Evolutionary conservation across 2,888 invertebrate species (phyloP).

Genomic region (Acleris cristana): DNA sequence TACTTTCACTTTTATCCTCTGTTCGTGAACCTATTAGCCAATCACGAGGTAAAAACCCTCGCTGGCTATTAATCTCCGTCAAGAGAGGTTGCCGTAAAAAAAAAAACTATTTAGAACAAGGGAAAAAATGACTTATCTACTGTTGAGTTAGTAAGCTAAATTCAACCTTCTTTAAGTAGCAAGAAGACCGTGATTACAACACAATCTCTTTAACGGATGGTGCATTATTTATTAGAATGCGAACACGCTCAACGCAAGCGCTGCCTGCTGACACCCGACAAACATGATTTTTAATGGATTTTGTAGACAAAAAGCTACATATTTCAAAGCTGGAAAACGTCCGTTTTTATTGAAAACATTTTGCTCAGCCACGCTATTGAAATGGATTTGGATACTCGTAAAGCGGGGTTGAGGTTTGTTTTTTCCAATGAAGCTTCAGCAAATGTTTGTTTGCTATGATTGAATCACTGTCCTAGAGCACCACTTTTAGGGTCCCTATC

Average conservation of each 20-base stretch:
- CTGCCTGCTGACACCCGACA: conserved; percentile 7
- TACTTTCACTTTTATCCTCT: conserved; percentile 7
- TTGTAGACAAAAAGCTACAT: conserved; percentile 1
- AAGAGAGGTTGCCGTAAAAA: conserved; percentile 13
- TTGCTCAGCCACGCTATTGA: not conserved
- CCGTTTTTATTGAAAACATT: not conserved
- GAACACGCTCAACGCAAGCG: not conserved
- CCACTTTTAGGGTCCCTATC: too few relatives aligned
- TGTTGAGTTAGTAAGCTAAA: too few relatives aligned
- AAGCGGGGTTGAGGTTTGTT: too few relatives aligned
- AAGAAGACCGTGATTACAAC: too few relatives aligned
- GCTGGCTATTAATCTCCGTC: conserved; percentile 20
- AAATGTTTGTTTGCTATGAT: too few relatives aligned
- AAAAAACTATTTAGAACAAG: not conserved
- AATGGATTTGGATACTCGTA: not conserved
- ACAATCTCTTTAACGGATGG: too few relatives aligned
- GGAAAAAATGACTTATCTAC: too few relatives aligned
- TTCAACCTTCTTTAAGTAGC: too few relatives aligned
- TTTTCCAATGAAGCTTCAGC: too few relatives aligned
- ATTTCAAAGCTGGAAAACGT: not conserved
- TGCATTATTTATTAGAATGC: too few relatives aligned
- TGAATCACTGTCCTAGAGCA: too few relatives aligned
- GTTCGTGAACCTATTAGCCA: conserved; percentile 11
- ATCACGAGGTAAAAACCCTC: conserved; percentile 6
- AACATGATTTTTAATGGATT: conserved; percentile 23